Evolutionary conservation across 2,113 vertebrate species (phyloP), one percentile per base, ranked within the genome.

Genomic region (Elgaria multicarinata): DNA sequence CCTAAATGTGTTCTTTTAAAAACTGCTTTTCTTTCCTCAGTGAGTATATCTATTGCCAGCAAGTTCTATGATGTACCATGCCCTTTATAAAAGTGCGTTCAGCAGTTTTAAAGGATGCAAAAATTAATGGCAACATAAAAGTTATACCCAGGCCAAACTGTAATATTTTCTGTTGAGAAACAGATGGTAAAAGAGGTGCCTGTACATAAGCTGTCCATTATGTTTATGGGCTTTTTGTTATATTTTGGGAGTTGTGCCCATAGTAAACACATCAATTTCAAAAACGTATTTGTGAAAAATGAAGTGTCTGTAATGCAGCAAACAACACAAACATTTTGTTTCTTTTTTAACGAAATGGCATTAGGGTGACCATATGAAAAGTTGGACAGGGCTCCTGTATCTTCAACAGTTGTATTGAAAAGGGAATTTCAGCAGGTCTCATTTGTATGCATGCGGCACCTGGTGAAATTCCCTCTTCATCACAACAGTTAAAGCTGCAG

Each of bases 151-250:
- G 2, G 74, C 79, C 88, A 39, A 85, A 88, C 18, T 69, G 55
- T 39, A 33, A 0, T 31, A 7, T 84, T 89, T 87, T 89, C 69
- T 93, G 78, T 88, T 53, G 82, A 92, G 91, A 92, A 64, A 18
- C 12, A 87, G 71, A 91, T 42, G 46, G 50, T 44, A 22, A 92
- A 89, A 90, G 83, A 31, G 42, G 80, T 62, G 24, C 80, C 91
- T 87, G 85, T 77, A 44, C 71, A 76, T 80, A 80, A 55, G 66
- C 14, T 87, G 31, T 53, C 67, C 26, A 77, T 71, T 69, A 36
- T 81, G 39, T 55, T 87, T 79, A 87, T 58, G 46, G 31, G 39
- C 2, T 44, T 9, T 44, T 67, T 67, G 50, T 84, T 67, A 71
- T 80, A 81, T 71, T 22, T 71, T 31, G n/a, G 50, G 53, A 75